phyloP scores from a whole-genome alignment of 2,113 vertebrate species.

The Calonectris borealis region DNA sequence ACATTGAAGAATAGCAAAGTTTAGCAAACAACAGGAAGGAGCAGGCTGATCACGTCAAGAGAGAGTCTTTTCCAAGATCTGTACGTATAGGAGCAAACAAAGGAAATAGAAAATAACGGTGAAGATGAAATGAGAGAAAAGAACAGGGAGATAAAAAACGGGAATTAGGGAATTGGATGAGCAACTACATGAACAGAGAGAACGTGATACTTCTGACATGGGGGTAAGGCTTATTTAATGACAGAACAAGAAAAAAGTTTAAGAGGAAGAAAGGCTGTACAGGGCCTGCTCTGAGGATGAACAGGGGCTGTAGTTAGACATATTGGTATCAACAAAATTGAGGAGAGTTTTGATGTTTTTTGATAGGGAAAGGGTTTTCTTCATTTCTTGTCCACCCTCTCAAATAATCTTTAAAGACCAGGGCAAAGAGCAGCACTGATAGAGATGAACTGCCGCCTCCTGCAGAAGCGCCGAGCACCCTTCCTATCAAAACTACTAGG shows the following conservation, averaged over 20 bases:
- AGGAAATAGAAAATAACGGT: neutral
- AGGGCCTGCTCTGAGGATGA: neutral
- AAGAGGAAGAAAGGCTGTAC: neutral
- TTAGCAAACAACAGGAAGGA: neutral
- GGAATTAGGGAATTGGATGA: neutral
- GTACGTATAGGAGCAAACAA: neutral
- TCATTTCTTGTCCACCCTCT: neutral
- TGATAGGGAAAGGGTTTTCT: neutral
- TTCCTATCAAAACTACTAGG: neutral
- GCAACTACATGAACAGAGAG: neutral
- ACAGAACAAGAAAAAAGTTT: neutral
- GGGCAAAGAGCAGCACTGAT: neutral
- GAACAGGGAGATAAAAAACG: neutral
- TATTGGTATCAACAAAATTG: neutral
- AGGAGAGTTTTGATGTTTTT: neutral
- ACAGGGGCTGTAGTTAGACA: neutral
- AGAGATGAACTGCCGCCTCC: neutral
- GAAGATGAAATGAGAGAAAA: neutral
- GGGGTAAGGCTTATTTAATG: neutral
- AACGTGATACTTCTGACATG: neutral
- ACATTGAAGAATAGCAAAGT: neutral
- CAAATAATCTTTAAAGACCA: neutral
- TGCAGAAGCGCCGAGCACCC: neutral
- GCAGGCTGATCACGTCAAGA: neutral
- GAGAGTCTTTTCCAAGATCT: neutral